phyloP scores from a whole-genome alignment of 2,888 invertebrate genomes.

The Netelia virgata region DNA sequence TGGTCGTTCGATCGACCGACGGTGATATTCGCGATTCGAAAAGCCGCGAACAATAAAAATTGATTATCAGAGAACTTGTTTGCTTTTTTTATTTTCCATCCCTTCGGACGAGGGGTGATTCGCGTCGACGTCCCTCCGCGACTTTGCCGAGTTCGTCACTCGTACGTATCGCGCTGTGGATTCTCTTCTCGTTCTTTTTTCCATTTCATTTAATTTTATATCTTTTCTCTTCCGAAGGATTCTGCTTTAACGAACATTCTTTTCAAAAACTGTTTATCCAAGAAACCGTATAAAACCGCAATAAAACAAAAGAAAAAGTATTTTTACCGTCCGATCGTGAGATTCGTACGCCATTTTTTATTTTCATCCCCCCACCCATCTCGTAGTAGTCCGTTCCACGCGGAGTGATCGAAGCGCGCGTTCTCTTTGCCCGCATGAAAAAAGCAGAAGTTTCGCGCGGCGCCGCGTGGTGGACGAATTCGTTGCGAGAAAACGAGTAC shows the following conservation, averaged over 20 bases:
- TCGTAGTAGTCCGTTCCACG: neutral
- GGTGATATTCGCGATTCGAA: constrained; percentile 59
- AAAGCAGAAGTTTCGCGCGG: constrained; percentile 61
- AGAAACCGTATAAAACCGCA: neutral
- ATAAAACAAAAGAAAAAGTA: neutral
- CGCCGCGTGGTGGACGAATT: constrained; percentile 68
- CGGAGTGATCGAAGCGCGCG: neutral
- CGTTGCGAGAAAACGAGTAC: constrained; percentile 15
- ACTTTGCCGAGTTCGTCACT: constrained; percentile 29
- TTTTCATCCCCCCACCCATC: neutral
- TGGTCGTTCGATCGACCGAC: constrained; percentile 30
- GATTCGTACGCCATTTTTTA: constrained; percentile 4
- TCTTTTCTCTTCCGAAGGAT: too few relatives aligned
- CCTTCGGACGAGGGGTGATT: constrained; percentile 18
- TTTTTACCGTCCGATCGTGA: neutral
- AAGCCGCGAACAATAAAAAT: constrained; percentile 67
- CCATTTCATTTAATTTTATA: too few relatives aligned
- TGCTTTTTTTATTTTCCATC: constrained; percentile 64
- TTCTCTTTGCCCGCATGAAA: constrained; percentile 50
- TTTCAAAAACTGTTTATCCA: neutral
- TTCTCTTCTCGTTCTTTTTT: neutral
- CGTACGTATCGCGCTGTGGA: neutral
- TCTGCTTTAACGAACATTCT: too few relatives aligned
- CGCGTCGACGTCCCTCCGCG: neutral
- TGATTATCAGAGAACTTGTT: constrained; percentile 67